These are phyloP conservation scores for Dicrurus megarhynchus DNA, from an alignment of 2,113 vertebrate species.

Conservation along the genomic window DNA sequence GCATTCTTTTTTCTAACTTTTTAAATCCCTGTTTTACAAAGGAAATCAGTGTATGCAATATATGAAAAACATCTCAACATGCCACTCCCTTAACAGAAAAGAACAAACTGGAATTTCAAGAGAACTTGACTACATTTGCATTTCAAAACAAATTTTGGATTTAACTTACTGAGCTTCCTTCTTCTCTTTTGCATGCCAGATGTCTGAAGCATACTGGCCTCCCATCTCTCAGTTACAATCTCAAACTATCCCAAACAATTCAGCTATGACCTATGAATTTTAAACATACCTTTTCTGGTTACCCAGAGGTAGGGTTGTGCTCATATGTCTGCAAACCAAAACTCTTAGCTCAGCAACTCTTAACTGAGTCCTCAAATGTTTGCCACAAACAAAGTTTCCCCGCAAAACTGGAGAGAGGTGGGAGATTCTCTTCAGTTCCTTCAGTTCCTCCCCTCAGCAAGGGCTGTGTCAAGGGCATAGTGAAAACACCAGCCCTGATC, in stretches of 20 bases:
- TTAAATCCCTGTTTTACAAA: slow-evolving; percentile 5
- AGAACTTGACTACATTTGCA: neutral
- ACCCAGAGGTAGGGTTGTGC: neutral
- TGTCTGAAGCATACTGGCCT: neutral
- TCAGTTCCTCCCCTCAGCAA: neutral
- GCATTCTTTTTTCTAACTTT: neutral
- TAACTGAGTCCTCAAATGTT: neutral
- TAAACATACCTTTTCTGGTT: neutral
- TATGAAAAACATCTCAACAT: neutral
- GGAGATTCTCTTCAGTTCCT: neutral
- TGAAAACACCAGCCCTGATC: neutral
- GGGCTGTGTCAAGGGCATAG: neutral
- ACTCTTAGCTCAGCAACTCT: neutral
- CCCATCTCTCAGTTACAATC: neutral
- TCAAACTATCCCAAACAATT: neutral
- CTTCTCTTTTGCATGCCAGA: neutral
- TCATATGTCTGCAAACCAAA: neutral
- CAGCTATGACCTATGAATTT: neutral
- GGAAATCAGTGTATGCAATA: neutral
- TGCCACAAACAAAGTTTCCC: neutral
- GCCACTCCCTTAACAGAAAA: neutral
- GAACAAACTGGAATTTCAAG: slow-evolving; percentile 7
- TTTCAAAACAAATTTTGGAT: slow-evolving; percentile 6
- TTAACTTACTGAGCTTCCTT: neutral
- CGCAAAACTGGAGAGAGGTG: neutral